phyloP scores from a whole-genome alignment of 2,113 vertebrate genomes.

The Bucco capensis region DNA sequence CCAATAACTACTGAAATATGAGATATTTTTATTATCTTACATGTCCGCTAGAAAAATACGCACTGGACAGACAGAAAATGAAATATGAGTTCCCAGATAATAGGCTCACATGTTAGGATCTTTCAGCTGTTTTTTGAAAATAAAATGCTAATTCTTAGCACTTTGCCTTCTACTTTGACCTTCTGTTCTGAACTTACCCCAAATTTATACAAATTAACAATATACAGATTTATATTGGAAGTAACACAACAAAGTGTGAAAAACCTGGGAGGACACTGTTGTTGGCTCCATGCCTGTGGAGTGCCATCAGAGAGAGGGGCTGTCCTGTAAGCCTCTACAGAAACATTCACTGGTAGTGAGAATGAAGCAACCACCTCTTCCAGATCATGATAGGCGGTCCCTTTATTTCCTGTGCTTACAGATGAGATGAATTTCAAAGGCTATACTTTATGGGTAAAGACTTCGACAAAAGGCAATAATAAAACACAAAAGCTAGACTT shows the following conservation, averaged over 20 bases:
- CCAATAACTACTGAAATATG: neutral
- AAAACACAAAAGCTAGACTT: neutral
- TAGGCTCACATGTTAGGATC: neutral
- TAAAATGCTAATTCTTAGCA: neutral
- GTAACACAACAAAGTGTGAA: neutral
- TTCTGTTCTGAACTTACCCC: neutral
- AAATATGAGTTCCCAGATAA: neutral
- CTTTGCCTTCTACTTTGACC: neutral
- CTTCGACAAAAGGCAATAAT: neutral
- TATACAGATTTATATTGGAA: neutral
- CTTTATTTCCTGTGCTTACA: neutral
- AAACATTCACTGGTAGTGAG: accelerated
- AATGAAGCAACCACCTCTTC: neutral
- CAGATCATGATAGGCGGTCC: accelerated
- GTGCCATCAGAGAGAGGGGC: neutral
- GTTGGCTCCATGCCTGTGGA: accelerated
- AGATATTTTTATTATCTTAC: neutral
- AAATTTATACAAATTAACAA: neutral
- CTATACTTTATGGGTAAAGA: neutral
- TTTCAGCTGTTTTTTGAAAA: neutral
- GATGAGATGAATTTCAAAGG: neutral
- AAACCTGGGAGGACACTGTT: neutral
- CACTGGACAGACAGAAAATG: neutral
- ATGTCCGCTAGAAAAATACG: neutral
- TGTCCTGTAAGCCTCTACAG: neutral